Base-by-base conservation (phyloP, 2,113 vertebrate species). In the Halcyon malimbica region DNA sequence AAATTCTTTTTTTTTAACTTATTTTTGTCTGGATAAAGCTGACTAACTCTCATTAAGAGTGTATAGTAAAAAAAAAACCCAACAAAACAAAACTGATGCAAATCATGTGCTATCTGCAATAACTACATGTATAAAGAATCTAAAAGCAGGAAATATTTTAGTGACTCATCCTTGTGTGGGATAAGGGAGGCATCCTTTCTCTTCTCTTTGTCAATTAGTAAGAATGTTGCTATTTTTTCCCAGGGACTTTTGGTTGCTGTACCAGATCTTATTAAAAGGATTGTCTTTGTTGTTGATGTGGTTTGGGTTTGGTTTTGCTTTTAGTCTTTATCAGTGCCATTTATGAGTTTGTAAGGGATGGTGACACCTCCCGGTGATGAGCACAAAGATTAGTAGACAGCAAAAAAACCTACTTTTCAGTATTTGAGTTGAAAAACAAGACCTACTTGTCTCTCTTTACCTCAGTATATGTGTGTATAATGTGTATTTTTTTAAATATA, bases 141-240 rank as follows among this genome's bases (percentile, higher is more conserved):
- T 83, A 70, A 89, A 87, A 89, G 37, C 64, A 59, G 87, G 81
- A 93, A 96, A 78, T 81, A 1, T 53, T 94, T 77, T 77, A 62
- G 26, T 94, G 93, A 93, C 73, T 96, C 83, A 89, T 57, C n/a
- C 16, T 74, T 2, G 1, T 69, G 79, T 73, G 59, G 75, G 21
- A 48, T 57, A 80, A 83, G 31, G 29, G 16, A 85, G 18, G 6
- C 48, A 68, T 86, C 46, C n/a, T 88, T 76, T 79, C 70, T 64
- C 23, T 79, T 77, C 70, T 64, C 23, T 79, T 77, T 84, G 48
- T 63, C 44, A 77, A 12, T 62, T 91, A 69, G 80, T 48, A 48
- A 44, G 11, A 69, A 50, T 46, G 28, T 46, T 78, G 16, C 51
- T 81, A 14, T 84, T 89, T 89, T 78, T 33, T 59, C 4, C 31